Evolutionary conservation across 2,888 invertebrate genomes (phyloP).

Genomic region (Augiades crinisus): DNA sequence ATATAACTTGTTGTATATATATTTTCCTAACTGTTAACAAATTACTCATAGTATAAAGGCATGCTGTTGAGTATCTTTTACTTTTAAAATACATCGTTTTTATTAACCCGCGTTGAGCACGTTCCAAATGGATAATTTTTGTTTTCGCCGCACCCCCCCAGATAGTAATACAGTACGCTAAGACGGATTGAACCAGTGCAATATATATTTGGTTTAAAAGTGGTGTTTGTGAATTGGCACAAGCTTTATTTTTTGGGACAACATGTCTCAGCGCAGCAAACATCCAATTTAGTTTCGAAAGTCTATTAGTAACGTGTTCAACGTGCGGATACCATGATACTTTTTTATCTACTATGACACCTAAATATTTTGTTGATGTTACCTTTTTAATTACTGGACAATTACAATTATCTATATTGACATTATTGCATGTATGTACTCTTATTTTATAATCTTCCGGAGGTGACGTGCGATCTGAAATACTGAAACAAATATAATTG

Average conservation of each 20-base stretch:
- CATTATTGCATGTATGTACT: conserved; percentile 10
- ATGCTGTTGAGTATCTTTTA: conserved; percentile 6
- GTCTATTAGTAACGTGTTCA: conserved; percentile 1
- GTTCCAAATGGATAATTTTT: conserved; percentile 15
- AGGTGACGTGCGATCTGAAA: not conserved
- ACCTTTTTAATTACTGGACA: conserved; percentile 13
- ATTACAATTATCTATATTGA: not conserved
- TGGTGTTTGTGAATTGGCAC: not conserved
- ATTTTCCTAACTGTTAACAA: conserved; percentile 7
- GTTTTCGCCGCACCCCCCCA: conserved; percentile 26
- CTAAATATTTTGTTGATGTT: conserved; percentile 3
- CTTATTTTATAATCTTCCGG: conserved; percentile 12
- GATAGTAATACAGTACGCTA: conserved; percentile 21
- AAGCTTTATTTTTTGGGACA: not conserved
- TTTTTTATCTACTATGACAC: conserved; percentile 12
- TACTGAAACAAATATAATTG: conserved; percentile 8
- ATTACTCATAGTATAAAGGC: not conserved
- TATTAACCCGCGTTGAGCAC: conserved; percentile 20
- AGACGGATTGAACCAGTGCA: conserved; percentile 20
- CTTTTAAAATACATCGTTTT: conserved; percentile 24
- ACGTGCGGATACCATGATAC: conserved; percentile 14
- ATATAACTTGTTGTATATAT: not conserved
- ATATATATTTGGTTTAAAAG: conserved; percentile 17
- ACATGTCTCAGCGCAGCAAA: conserved; percentile 27
- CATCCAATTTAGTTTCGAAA: conserved; percentile 25